phyloP scores from a whole-genome alignment of 2,113 vertebrate genomes.

The Microtus richardsoni region DNA sequence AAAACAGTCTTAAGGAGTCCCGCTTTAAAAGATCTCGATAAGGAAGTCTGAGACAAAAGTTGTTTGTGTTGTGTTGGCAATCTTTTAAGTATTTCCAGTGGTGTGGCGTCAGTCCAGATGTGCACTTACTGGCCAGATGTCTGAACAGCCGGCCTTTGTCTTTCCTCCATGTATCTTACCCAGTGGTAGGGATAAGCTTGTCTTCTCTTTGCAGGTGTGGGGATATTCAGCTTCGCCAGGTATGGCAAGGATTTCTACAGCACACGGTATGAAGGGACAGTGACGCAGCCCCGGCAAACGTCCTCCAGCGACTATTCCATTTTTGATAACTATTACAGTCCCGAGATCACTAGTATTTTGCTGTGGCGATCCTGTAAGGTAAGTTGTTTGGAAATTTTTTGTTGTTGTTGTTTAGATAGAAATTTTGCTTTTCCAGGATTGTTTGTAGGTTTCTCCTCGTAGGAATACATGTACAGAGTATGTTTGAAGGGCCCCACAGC shows the following conservation, averaged over 20 bases:
- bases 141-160: neutral
- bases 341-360: slow-evolving; percentile 84
- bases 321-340: slow-evolving; percentile 85
- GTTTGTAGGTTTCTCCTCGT: neutral
- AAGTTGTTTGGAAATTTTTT: neutral
- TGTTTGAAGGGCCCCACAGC: neutral
- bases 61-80: neutral
- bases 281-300: slow-evolving; percentile 79
- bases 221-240: slow-evolving; percentile 92
- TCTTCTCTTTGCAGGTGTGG: slow-evolving; percentile 84
- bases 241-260: slow-evolving; percentile 90
- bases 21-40: neutral
- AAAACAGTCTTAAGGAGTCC: no score
- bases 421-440: neutral
- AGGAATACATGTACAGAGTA: neutral
- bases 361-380: slow-evolving; percentile 87
- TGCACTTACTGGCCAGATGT: neutral
- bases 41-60: neutral
- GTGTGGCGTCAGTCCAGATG: neutral
- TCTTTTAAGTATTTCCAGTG: fast-evolving
- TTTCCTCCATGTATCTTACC: neutral
- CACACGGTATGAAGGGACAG: slow-evolving; percentile 84
- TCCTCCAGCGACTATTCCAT: slow-evolving; percentile 85
- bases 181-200: neutral
- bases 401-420: neutral